These are phyloP conservation scores for Oophaga sylvatica DNA, from an alignment of 2,797 vertebrate species.

Conservation along the genomic window DNA sequence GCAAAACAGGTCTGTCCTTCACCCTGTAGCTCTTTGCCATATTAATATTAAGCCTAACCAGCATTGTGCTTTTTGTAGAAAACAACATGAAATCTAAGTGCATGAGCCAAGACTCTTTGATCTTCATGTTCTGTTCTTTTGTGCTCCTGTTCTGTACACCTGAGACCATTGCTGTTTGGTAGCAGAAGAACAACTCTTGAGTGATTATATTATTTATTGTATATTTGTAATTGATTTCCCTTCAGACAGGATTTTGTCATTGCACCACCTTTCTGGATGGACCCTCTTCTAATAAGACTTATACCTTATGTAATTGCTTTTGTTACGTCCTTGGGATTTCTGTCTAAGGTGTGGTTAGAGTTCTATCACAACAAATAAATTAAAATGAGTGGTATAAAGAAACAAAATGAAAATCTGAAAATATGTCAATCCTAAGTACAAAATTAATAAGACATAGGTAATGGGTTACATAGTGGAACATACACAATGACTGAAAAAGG, in stretches of 20 bases:
- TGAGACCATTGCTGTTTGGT: slow-evolving; percentile 24
- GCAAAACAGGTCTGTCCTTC: slow-evolving; percentile 18
- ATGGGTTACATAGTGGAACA: too few species aligned
- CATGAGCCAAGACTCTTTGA: slow-evolving; percentile 46
- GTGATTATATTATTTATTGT: slow-evolving; percentile 17
- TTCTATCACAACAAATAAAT: background rate
- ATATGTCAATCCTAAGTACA: too few species aligned
- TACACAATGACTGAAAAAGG: background rate
- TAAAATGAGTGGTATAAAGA: background rate
- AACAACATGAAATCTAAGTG: slow-evolving; percentile 47
- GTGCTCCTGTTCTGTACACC: slow-evolving; percentile 44
- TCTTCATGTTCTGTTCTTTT: slow-evolving; percentile 47
- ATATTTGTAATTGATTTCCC: slow-evolving; percentile 11
- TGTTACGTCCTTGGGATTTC: background rate
- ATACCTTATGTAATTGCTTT: background rate
- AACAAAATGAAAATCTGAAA: background rate
- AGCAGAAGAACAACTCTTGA: background rate
- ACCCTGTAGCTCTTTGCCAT: slow-evolving; percentile 15
- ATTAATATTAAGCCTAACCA: slow-evolving; percentile 25
- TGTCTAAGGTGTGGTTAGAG: background rate
- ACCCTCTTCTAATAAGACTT: background rate
- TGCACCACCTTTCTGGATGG: background rate
- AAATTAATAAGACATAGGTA: too few species aligned
- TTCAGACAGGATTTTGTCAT: background rate
- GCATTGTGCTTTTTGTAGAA: slow-evolving; percentile 45